These are phyloP conservation scores for Polymixis flavicincta DNA, from an alignment of 2,888 invertebrate species.

Conservation along the genomic window DNA sequence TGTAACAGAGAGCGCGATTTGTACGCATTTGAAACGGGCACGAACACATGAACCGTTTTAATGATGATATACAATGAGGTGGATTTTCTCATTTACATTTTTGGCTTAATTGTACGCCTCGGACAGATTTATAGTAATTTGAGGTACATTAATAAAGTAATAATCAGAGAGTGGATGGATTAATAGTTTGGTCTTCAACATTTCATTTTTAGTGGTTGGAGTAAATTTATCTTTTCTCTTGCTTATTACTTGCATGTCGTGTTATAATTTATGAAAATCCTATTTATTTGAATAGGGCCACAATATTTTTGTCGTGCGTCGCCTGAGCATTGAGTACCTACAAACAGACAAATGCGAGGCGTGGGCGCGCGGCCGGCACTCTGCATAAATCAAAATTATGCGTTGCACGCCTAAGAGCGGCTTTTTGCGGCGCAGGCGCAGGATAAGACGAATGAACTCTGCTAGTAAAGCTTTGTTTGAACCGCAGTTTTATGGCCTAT, in stretches of 20 bases:
- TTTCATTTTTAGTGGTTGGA: constrained; percentile 21
- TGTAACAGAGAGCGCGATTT: constrained; percentile 61
- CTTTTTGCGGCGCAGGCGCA: constrained; percentile 63
- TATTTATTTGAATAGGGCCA: constrained; percentile 44
- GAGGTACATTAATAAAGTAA: constrained; percentile 40
- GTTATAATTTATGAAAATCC: constrained; percentile 7
- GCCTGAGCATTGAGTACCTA: constrained; percentile 58
- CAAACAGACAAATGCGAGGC: constrained; percentile 71
- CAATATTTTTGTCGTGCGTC: constrained; percentile 58
- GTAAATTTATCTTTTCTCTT: constrained; percentile 2
- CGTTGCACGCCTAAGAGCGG: constrained; percentile 66
- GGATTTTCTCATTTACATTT: constrained; percentile 42
- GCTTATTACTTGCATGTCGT: background rate
- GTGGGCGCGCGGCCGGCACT: constrained; percentile 77
- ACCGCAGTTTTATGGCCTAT: constrained; percentile 56
- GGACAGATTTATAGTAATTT: constrained; percentile 36
- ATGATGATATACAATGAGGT: constrained; percentile 49
- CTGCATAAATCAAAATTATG: constrained; percentile 84
- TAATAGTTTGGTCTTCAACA: constrained; percentile 26
- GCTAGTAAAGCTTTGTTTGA: constrained; percentile 55
- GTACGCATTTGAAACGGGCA: constrained; percentile 50
- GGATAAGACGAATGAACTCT: constrained; percentile 67
- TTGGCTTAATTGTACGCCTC: constrained; percentile 42
- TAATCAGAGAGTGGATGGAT: constrained; percentile 15
- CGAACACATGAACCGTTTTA: constrained; percentile 57